Evolutionary conservation across 2,113 vertebrate genomes (phyloP).

Genomic region (Notothenia rossii): DNA sequence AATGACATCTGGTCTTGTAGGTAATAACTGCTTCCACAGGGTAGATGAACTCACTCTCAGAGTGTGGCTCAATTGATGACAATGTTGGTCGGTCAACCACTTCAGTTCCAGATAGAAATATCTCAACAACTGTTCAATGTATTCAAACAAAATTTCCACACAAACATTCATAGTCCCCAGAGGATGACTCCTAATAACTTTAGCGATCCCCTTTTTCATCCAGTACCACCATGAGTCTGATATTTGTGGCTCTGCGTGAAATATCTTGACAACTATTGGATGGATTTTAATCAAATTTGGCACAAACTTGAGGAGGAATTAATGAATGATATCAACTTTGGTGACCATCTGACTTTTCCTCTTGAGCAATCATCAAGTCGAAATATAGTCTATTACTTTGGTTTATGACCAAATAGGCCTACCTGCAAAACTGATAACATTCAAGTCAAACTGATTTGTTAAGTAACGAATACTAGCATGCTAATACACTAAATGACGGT

Average conservation of each 20-base stretch:
- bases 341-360: background rate
- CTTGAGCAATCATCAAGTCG: background rate
- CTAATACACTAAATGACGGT: background rate
- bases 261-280: background rate
- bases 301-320: background rate
- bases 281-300: background rate
- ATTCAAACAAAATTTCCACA: too few species aligned
- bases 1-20: slow-evolving; percentile 22
- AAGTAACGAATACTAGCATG: background rate
- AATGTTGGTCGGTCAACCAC: background rate
- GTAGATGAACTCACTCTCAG: background rate
- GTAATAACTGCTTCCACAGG: slow-evolving; percentile 6
- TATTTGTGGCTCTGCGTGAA: background rate
- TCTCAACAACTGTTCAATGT: background rate
- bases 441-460: background rate
- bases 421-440: background rate
- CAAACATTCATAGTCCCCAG: background rate
- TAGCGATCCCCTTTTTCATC: background rate
- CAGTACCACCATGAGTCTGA: background rate
- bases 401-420: background rate
- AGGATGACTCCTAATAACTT: background rate
- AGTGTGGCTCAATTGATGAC: background rate
- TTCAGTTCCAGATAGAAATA: background rate
- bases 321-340: background rate
- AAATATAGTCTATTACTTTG: background rate